phyloP scores from a whole-genome alignment of 2,113 vertebrate genomes.

The Brachyhypopomus gauderio region DNA sequence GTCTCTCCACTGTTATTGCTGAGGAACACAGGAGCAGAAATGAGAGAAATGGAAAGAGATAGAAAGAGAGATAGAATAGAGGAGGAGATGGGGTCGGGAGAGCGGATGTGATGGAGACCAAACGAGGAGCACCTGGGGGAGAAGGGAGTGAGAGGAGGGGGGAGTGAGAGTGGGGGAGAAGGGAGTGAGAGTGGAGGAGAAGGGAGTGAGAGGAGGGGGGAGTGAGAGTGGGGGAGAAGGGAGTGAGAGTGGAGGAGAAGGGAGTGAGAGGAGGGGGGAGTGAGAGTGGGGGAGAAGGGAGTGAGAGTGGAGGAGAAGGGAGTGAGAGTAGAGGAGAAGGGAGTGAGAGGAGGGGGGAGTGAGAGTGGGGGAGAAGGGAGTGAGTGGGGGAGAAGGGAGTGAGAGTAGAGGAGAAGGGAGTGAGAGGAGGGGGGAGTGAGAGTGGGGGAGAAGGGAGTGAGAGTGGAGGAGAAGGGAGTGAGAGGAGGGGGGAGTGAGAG shows the following conservation, averaged over 20 bases:
- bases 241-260: slow-evolving; percentile 34
- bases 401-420: slow-evolving; percentile 26
- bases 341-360: too few relatives aligned
- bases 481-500: slow-evolving; percentile 17
- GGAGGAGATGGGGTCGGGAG: slow-evolving; percentile 19
- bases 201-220: too few relatives aligned
- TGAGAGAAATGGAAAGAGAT: slow-evolving; percentile 6
- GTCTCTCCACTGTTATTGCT: background rate
- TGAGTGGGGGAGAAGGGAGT: too few relatives aligned
- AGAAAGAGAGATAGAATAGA: background rate
- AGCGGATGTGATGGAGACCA: slow-evolving; percentile 28
- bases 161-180: slow-evolving; percentile 22
- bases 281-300: slow-evolving; percentile 30
- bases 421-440: slow-evolving; percentile 23
- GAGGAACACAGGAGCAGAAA: background rate
- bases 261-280: slow-evolving; percentile 4
- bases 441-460: slow-evolving; percentile 10
- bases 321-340: slow-evolving; percentile 27
- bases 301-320: slow-evolving; percentile 17
- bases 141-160: too few relatives aligned
- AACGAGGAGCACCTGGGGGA: slow-evolving; percentile 26
- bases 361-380: slow-evolving; percentile 31
- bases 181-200: background rate
- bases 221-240: background rate
- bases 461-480: slow-evolving; percentile 19